Percentiles rank a stretch among this genome's conserved stretches.
These are phyloP conservation scores for Drosophila basisetae DNA, from an alignment of 2,888 invertebrate species.

Conservation along the genomic window DNA sequence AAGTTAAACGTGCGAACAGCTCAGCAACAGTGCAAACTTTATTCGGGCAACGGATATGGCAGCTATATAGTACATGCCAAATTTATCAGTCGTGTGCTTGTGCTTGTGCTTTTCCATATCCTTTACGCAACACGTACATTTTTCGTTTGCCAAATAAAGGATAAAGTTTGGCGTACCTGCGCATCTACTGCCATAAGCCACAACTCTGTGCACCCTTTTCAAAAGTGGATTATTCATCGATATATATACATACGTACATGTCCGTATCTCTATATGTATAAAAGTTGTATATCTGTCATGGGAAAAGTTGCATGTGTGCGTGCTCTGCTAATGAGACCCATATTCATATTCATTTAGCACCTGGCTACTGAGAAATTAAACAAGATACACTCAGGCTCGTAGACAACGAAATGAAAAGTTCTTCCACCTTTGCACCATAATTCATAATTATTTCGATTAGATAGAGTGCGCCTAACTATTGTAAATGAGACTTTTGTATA, in stretches of 20 bases:
- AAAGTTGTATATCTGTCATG: slow-evolving; percentile 21
- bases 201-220: slow-evolving; percentile 43
- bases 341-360: slow-evolving; percentile 72
- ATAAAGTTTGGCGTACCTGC: slow-evolving; percentile 69
- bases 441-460: slow-evolving; percentile 49
- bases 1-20: slow-evolving; percentile 79
- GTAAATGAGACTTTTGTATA: slow-evolving; percentile 15
- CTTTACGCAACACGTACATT: slow-evolving; percentile 65
- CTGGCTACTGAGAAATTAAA: slow-evolving; percentile 47
- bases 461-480: slow-evolving; percentile 6
- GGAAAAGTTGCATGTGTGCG: slow-evolving; percentile 69
- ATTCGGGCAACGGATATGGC: slow-evolving; percentile 40
- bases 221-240: slow-evolving; percentile 73
- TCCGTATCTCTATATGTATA: slow-evolving; percentile 1
- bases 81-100: slow-evolving; percentile 16
- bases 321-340: slow-evolving; percentile 68
- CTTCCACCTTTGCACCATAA: slow-evolving; percentile 12
- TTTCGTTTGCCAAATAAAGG: slow-evolving; percentile 57
- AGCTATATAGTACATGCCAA: slow-evolving; percentile 10
- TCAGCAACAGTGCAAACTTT: slow-evolving; percentile 60
- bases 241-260: slow-evolving; percentile 24
- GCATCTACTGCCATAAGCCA: neutral
- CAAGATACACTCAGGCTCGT: slow-evolving; percentile 43
- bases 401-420: slow-evolving; percentile 25
- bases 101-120: slow-evolving; percentile 24